Conservation (phyloP, 2,113 vertebrate genomes). For the Clinocottus analis region DNA sequence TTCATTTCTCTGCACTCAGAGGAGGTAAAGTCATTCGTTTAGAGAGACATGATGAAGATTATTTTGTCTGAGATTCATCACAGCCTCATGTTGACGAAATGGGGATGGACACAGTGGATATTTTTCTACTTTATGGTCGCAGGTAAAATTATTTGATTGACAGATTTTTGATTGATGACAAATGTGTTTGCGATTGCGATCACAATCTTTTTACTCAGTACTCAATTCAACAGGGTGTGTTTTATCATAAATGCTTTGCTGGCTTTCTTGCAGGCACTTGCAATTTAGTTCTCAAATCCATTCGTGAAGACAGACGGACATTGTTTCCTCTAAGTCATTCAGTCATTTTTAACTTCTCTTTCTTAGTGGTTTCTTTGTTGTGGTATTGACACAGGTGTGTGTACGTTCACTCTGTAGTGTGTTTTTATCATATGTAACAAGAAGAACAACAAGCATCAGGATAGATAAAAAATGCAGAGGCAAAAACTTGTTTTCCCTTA, state of each 20-base stretch:
- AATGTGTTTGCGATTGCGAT: neutral
- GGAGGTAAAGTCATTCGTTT: neutral
- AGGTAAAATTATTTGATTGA: constrained; percentile 50
- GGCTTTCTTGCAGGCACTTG: neutral
- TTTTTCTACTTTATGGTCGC: constrained; percentile 27
- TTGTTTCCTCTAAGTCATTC: neutral
- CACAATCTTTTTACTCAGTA: neutral
- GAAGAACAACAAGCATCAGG: neutral
- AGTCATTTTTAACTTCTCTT: neutral
- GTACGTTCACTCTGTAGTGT: rapidly evolving
- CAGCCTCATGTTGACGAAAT: neutral
- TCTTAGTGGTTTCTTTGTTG: neutral
- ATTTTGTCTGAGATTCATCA: neutral
- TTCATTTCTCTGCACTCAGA: neutral
- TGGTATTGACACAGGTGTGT: neutral
- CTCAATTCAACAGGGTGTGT: neutral
- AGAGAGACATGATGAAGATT: neutral
- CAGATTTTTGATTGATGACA: neutral
- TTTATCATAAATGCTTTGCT: neutral
- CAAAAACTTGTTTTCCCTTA: neutral
- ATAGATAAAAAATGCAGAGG: neutral
- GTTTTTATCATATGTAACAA: neutral
- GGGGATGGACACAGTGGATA: constrained; percentile 12
- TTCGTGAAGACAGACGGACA: neutral
- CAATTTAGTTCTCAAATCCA: neutral